Evolutionary conservation across 2,797 vertebrate genomes (phyloP).

Genomic region (Myiotriccus ornatus): DNA sequence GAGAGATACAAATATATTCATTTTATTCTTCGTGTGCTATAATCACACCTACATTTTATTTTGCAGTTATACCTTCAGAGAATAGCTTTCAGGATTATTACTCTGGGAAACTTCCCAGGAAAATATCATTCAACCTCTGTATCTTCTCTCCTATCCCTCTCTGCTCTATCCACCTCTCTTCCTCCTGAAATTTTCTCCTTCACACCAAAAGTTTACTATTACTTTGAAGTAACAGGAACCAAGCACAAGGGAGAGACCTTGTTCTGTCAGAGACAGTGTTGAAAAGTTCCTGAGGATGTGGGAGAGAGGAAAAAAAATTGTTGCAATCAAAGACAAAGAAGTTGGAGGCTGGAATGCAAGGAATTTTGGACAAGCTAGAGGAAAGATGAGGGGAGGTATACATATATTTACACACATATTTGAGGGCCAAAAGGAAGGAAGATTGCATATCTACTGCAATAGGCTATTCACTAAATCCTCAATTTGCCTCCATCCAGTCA

Average conservation of each 20-base stretch:
- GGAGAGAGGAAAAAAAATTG: neutral
- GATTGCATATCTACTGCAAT: neutral
- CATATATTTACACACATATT: neutral
- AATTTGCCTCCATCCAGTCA: neutral
- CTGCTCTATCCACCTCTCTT: neutral
- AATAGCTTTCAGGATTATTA: slow-evolving; percentile 5
- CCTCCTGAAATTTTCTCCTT: neutral
- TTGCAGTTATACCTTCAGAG: neutral
- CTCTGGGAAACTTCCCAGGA: neutral
- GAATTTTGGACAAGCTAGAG: neutral
- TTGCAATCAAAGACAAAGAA: neutral
- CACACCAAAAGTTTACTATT: neutral
- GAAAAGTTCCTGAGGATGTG: neutral
- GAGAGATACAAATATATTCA: neutral
- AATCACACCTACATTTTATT: neutral
- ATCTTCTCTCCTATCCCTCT: neutral
- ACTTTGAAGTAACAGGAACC: slow-evolving; percentile 10
- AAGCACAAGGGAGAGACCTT: neutral
- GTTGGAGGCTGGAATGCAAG: neutral
- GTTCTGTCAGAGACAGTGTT: neutral
- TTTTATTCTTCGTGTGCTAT: neutral
- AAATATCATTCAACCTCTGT: neutral
- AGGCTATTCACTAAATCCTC: neutral
- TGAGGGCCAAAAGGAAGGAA: neutral
- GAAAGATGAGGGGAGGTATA: neutral